Base-by-base conservation (phyloP, 2,888 invertebrate genomes). In the Caprella mutica region DNA sequence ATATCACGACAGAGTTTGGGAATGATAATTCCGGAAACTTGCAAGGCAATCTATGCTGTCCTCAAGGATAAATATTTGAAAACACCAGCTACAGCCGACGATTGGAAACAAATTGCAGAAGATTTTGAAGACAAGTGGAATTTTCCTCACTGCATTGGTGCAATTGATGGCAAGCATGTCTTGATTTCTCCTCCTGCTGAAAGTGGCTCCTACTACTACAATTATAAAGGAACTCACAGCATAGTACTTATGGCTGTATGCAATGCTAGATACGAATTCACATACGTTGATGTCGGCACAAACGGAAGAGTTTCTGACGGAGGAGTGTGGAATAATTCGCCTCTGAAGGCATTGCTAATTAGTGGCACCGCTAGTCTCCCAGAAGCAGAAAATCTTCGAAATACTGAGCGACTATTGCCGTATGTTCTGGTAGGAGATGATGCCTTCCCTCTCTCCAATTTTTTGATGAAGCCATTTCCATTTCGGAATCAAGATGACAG, bases 1-100 rank as follows among this genome's bases (percentile, higher is more conserved):
- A 69, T 69, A 46, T 68, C 68, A 46, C 60, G 67, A 44, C 68
- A 68, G 65, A 61, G 66, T 40, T 60, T 69, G 19, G 60, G 66
- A 39, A 27, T 57, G 62, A 68, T 69, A 46, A 68, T 68, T 50
- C 66, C 67, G 9, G 67, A 67, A 60, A 67, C 67, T 27, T 68
- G 67, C 59, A 61, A 64, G 21, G 66, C 66, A 43, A 66, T 69
- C 51, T 66, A 65, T 55, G 60, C 61, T 58, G 68, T 66, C 46
- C 66, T 68, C 23, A 56, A 53, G 43, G 67, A 68, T 39, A 65
- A 65, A 48, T 68, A 66, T 58, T 52, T 65, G 53, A 61, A 68
- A n/a, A n/a, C n/a, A n/a, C n/a, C n/a, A n/a, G n/a, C n/a, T n/a
- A n/a, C n/a, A n/a, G n/a, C n/a, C n/a, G n/a, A n/a, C n/a, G n/a